Evolutionary conservation across 1,140 invertebrate genomes (phyloP).

Genomic region (Megalonaias nervosa): DNA sequence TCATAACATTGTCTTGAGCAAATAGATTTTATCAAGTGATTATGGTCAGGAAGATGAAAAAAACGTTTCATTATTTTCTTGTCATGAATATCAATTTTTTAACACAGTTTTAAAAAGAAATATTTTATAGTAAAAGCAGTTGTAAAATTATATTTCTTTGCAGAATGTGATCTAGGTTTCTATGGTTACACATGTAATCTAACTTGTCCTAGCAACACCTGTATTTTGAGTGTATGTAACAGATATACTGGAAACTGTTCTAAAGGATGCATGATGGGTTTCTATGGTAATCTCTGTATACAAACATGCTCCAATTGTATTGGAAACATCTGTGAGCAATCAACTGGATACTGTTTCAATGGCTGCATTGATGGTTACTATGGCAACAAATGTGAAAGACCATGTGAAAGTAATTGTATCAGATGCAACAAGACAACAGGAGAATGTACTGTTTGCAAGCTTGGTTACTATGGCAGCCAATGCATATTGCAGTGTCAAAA

Average conservation of each 20-base stretch:
- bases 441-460: conserved; percentile 3
- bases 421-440: conserved; percentile 16
- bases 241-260: not conserved
- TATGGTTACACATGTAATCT: too few relatives aligned
- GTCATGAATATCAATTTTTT: too few relatives aligned
- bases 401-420: not conserved
- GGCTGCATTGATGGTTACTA: not conserved
- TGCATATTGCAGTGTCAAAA: conserved; percentile 16
- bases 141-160: too few relatives aligned
- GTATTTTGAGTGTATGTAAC: not conserved
- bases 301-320: not conserved
- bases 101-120: too few relatives aligned
- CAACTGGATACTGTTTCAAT: not conserved
- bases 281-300: not conserved
- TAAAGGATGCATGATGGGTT: not conserved
- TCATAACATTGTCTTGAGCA: too few relatives aligned
- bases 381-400: not conserved
- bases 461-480: conserved; percentile 5
- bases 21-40: too few relatives aligned
- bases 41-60: too few relatives aligned
- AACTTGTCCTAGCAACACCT: not conserved
- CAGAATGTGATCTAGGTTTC: too few relatives aligned
- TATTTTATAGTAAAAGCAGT: too few relatives aligned
- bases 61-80: too few relatives aligned
- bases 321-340: not conserved